phyloP scores from a whole-genome alignment of 2,888 invertebrate species.

The Brachynemurus nebulosus region DNA sequence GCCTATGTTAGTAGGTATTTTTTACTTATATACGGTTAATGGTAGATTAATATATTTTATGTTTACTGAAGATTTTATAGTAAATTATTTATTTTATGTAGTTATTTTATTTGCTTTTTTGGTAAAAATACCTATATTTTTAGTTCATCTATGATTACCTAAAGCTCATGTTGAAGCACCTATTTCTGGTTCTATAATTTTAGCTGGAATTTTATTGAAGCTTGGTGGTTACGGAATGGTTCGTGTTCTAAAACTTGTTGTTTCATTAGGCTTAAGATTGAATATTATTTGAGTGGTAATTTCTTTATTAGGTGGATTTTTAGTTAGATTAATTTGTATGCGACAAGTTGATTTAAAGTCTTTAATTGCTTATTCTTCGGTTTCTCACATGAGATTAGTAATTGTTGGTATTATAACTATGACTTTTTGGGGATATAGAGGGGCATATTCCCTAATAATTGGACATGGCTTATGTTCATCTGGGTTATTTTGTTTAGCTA shows the following conservation, averaged over 20 bases:
- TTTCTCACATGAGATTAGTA: no score
- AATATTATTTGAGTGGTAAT: no score
- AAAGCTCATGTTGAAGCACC: no score
- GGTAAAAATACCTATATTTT: slow-evolving; percentile 57
- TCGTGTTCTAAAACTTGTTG: slow-evolving; percentile 39
- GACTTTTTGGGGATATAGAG: slow-evolving; percentile 41
- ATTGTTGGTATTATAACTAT: no score
- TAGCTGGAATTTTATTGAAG: slow-evolving; percentile 57
- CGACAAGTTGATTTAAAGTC: slow-evolving; percentile 54
- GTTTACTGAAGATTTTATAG: slow-evolving; percentile 59
- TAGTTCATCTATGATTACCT: slow-evolving; percentile 56
- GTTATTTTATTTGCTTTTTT: slow-evolving; percentile 60
- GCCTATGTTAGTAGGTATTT: no score
- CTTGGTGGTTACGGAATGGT: slow-evolving; percentile 56
- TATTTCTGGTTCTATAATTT: no score
- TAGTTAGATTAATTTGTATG: slow-evolving; percentile 50
- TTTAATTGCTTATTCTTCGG: slow-evolving; percentile 64
- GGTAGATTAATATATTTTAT: no score
- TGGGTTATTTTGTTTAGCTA: slow-evolving; percentile 49
- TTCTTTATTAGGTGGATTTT: no score
- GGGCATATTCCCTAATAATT: slow-evolving; percentile 44
- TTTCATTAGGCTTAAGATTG: no score
- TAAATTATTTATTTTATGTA: slow-evolving; percentile 44
- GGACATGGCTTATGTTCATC: slow-evolving; percentile 49
- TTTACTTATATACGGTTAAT: no score